Base-by-base conservation (phyloP, 2,888 invertebrate species). In the Colostygia pectinataria region DNA sequence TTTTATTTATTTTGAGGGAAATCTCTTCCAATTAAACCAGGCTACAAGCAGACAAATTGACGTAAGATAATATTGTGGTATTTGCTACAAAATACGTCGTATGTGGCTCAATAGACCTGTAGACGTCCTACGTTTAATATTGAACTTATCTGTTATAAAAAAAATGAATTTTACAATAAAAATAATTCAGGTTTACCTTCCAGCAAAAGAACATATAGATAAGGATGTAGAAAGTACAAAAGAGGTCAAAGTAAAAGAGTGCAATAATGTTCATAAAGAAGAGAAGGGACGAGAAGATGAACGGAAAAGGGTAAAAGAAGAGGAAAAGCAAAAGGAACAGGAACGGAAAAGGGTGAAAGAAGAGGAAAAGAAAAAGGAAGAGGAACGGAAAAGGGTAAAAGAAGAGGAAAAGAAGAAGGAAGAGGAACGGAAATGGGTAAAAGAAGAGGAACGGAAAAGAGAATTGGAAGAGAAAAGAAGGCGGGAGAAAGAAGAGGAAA, bases 161-260 rank as follows among this genome's bases (percentile, higher is more conserved):
- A 18, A 18, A 14, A 1, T 18, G 32, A 32, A 32, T 32, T 9
- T 32, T 4, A 9, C 32, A 32, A 15, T 36, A 29, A 38, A 12
- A 39, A 29, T 39, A 39, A 29, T 10, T 41, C 8, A 15, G 15
- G 3, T 23, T 43, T 41, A 34, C 9, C 14, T 85, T 85, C 10
- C 75, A 88, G 89, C 77, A 71, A 89, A 84, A 81, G 89, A 89
- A 79, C 80, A 82, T 73, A 72, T 83, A 78, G 68, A 81, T 76
- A 87, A 73, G 70, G 86, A 87, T 66, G 67, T 80, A 79, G 87
- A 89, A 73, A 85, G 81, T 83, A 85, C 82, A 86, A 88, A 84
- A 77, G 86, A 87, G 73, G 66, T 76, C 69, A 86, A 81, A 79
- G 76, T 65, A 79, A 87, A 82, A 68, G 86, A 87, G 59, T 96